Evolutionary conservation across 2,888 invertebrate species (phyloP).

Genomic region (Drosophila trichaetosa): DNA sequence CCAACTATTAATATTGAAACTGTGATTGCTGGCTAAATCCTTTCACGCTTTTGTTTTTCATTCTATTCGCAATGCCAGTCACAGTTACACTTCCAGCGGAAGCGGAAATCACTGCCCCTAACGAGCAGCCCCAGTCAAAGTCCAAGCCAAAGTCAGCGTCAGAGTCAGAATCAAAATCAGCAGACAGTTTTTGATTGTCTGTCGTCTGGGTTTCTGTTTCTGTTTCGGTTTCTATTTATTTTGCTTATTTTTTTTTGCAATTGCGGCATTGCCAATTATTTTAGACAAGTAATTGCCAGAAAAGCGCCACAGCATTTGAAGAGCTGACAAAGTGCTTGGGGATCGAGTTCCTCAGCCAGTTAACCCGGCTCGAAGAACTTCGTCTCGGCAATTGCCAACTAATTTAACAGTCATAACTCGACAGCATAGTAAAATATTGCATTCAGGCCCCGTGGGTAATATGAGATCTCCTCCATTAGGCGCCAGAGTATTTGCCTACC

Average conservation of each 20-base stretch:
- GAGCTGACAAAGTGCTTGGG: constrained; percentile 71
- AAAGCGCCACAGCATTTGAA: constrained; percentile 33
- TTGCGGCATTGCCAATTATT: constrained; percentile 75
- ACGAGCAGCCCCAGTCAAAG: constrained; percentile 50
- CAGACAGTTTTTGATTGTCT: constrained; percentile 79
- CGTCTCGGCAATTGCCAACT: constrained; percentile 58
- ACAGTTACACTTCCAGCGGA: constrained; percentile 44
- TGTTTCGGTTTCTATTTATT: constrained; percentile 36
- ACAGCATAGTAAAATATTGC: constrained; percentile 58
- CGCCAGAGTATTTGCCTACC: constrained; percentile 60
- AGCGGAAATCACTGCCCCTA: constrained; percentile 70
- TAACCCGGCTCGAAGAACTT: constrained; percentile 40
- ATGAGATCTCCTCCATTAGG: constrained; percentile 45
- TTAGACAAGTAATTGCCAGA: constrained; percentile 76
- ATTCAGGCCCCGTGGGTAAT: constrained; percentile 50
- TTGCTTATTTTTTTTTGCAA: constrained; percentile 14
- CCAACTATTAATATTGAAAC: constrained; percentile 70
- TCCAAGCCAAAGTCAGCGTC: constrained; percentile 17
- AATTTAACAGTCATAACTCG: constrained; percentile 68
- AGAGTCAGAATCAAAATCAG: constrained; percentile 53
- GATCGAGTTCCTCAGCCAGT: constrained; percentile 67
- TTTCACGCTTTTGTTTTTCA: constrained; percentile 68
- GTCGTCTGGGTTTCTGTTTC: constrained; percentile 63
- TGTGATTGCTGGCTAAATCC: constrained; percentile 67
- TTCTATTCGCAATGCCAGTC: constrained; percentile 65